Conservation (phyloP, 1,140 invertebrate species). For the Varroa destructor region DNA sequence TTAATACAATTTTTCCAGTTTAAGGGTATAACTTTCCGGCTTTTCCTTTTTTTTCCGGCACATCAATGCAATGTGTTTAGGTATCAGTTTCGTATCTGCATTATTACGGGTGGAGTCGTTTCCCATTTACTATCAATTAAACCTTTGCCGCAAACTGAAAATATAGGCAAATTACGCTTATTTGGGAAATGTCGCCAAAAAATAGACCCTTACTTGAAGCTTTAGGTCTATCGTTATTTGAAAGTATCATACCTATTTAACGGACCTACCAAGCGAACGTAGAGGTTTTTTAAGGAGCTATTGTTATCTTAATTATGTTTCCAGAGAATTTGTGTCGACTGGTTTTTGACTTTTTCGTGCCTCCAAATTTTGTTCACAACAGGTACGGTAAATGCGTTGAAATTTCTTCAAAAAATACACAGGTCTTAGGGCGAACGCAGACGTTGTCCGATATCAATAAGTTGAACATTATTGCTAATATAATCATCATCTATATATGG, state of each 20-base stretch:
- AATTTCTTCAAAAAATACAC: constrained; percentile 1
- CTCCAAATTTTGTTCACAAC: neutral
- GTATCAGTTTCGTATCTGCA: no score
- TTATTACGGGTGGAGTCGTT: neutral
- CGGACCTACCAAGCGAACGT: neutral
- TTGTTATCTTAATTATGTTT: neutral
- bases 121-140: neutral
- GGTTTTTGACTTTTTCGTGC: neutral
- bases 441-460: no score
- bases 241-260: neutral
- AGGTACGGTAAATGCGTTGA: neutral
- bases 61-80: no score
- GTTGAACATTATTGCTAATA: no score
- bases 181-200: neutral
- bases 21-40: no score
- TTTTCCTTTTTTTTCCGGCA: no score
- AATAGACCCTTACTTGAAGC: neutral
- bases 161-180: neutral
- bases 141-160: constrained; percentile 1
- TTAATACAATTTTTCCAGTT: no score
- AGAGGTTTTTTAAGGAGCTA: neutral
- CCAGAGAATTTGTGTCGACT: neutral
- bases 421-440: neutral
- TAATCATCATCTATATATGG: no score
- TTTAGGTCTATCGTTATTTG: neutral